Evolutionary conservation across 2,113 vertebrate species (phyloP), one percentile per base, ranked within the genome.

Genomic region (Caretta caretta): DNA sequence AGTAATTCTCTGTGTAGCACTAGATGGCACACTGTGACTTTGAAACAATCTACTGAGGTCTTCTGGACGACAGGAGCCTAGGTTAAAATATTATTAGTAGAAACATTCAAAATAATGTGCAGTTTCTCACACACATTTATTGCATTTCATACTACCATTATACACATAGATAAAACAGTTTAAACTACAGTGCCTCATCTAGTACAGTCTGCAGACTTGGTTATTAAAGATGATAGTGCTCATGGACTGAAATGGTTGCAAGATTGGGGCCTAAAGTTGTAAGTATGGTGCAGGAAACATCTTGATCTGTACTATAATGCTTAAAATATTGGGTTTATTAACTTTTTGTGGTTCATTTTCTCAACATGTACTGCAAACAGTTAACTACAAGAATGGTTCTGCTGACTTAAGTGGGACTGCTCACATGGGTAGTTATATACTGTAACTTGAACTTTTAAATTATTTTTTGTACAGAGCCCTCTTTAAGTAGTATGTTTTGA

Each of bases 1-100:
- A 89, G 80, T 72, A 72, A 62, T 29, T 92, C 89, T 93, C 65
- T 79, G 20, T 84, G 81, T 16, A 93, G 90, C 98, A 94, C 98
- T 98, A 98, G 98, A 29, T 97, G 98, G 98, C 98, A 97, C 95
- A 96, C 96, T 97, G 89, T 7, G 25, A 88, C 97, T 98, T 96
- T 89, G 50, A 80, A 93, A 96, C 17, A 49, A 75, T 59, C 48
- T 62, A 0, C 20, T 88, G 75, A 83, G 54, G 54, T 75, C 42
- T 69, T 76, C 31, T 89, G 27, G 19, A 90, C 81, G 86, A 79
- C 88, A 94, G 92, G 76, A 94, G 84, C 25, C 19, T 19, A 65
- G 80, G 25, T 79, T 84, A 81, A 91, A 88, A 94, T 81, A 31
- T 46, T 76, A 0, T 80, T 51, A 86, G 46, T 6, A 65, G 75